Conservation (phyloP, 1,140 invertebrate genomes). For the Prorops nasuta region DNA sequence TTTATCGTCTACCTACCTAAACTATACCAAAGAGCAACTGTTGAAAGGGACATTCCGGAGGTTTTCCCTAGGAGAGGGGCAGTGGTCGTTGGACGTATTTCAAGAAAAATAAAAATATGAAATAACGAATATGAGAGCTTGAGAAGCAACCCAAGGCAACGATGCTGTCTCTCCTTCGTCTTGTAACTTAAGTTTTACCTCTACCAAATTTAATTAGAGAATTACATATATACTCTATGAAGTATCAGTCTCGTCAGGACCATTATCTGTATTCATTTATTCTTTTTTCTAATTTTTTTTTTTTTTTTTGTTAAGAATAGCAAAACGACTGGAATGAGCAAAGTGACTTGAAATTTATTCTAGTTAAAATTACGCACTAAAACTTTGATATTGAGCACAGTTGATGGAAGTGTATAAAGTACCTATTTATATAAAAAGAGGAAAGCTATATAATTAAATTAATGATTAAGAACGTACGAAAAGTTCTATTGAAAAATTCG, state of each 20-base stretch:
- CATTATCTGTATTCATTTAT: no score
- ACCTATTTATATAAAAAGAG: not conserved
- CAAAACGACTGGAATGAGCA: conserved; percentile 12
- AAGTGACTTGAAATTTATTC: conserved; percentile 4
- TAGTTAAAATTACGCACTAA: not conserved
- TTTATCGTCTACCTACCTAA: no score
- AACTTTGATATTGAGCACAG: no score
- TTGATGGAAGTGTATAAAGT: no score
- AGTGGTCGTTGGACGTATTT: conserved; percentile 32
- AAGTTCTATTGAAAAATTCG: conserved; percentile 20
- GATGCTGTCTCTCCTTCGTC: no score
- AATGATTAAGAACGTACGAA: conserved; percentile 6
- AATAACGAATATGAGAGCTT: no score
- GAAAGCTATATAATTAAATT: conserved; percentile 8
- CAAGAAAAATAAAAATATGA: not conserved
- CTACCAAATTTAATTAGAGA: no score
- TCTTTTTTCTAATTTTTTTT: no score
- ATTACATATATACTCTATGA: conserved; percentile 6
- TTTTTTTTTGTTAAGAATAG: no score
- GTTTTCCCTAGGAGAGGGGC: conserved; percentile 13
- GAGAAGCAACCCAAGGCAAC: no score
- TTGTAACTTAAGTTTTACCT: no score
- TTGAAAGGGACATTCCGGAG: conserved; percentile 22
- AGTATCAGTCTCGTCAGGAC: conserved; percentile 19
- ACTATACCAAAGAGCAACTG: conserved; percentile 21